Conservation (phyloP, 2,888 invertebrate species). For the Xanthia togata region DNA sequence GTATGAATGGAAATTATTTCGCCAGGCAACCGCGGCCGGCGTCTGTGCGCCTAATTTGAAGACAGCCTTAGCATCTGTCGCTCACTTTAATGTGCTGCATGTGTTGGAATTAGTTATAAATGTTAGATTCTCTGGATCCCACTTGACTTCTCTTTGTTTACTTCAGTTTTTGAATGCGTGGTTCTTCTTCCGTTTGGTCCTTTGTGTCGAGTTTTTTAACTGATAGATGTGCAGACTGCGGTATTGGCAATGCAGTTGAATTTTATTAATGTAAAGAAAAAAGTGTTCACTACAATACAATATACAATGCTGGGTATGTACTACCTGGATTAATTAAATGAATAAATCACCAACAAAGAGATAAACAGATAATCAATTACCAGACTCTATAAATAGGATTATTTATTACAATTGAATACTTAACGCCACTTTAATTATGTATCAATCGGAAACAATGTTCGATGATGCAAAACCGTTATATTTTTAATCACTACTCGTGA, state of each 20-base stretch:
- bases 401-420: slow-evolving; percentile 41
- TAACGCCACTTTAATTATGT: slow-evolving; percentile 51
- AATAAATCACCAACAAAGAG: slow-evolving; percentile 11
- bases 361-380: slow-evolving; percentile 30
- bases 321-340: slow-evolving; percentile 3
- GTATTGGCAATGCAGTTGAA: background rate
- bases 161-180: background rate
- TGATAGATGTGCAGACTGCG: background rate
- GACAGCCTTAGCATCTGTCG: slow-evolving; percentile 56
- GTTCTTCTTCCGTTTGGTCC: background rate
- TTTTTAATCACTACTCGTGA: slow-evolving; percentile 53
- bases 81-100: slow-evolving; percentile 55
- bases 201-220: background rate
- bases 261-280: background rate
- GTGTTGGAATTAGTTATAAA: slow-evolving; percentile 43
- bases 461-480: slow-evolving; percentile 58
- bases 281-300: background rate
- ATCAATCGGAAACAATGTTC: slow-evolving; percentile 51
- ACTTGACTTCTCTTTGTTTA: slow-evolving; percentile 23
- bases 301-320: background rate
- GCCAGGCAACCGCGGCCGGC: slow-evolving; percentile 35
- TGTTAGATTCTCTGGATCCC: slow-evolving; percentile 23
- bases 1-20: slow-evolving; percentile 67
- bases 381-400: slow-evolving; percentile 35
- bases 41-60: slow-evolving; percentile 65